phyloP scores from a whole-genome alignment of 2,888 invertebrate species.

The Acheta domesticus region DNA sequence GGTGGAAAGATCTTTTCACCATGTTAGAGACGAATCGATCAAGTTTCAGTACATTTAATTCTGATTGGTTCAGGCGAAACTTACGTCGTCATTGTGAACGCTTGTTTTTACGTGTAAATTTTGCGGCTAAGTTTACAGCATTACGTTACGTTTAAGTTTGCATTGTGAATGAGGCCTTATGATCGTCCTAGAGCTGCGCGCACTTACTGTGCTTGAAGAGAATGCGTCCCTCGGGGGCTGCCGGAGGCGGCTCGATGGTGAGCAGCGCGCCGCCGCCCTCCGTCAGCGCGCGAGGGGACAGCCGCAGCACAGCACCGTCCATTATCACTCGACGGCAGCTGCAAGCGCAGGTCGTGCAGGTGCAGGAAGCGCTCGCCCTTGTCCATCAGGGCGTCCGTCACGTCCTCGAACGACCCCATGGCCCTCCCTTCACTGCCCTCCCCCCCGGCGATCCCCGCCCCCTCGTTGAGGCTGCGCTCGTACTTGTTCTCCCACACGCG shows the following conservation, averaged over 20 bases:
- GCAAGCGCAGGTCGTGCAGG: constrained; percentile 71
- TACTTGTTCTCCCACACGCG: constrained; percentile 56
- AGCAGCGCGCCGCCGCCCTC: constrained; percentile 67
- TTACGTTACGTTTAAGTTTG: no score
- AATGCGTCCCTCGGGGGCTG: constrained; percentile 54
- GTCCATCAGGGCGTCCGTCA: constrained; percentile 63
- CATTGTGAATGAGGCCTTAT: no score
- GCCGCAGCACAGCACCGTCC: constrained; percentile 66
- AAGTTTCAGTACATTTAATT: no score
- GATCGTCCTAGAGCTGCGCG: not conserved
- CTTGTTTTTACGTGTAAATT: no score
- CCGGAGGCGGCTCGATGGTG: constrained; percentile 65
- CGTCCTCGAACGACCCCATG: constrained; percentile 46
- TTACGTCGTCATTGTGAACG: no score
- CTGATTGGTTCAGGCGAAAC: no score
- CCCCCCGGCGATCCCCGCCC: constrained; percentile 40
- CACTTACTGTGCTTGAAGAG: constrained; percentile 68
- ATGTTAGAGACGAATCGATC: no score
- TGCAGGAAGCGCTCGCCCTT: constrained; percentile 70
- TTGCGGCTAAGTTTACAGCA: no score
- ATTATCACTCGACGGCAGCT: constrained; percentile 70
- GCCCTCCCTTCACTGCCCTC: constrained; percentile 36
- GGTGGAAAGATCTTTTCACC: no score
- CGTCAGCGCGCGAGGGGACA: constrained; percentile 70
- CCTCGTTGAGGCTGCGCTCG: constrained; percentile 36